These are phyloP conservation scores for Anastrepha obliqua DNA, from an alignment of 1,140 invertebrate species.

Conservation along the genomic window DNA sequence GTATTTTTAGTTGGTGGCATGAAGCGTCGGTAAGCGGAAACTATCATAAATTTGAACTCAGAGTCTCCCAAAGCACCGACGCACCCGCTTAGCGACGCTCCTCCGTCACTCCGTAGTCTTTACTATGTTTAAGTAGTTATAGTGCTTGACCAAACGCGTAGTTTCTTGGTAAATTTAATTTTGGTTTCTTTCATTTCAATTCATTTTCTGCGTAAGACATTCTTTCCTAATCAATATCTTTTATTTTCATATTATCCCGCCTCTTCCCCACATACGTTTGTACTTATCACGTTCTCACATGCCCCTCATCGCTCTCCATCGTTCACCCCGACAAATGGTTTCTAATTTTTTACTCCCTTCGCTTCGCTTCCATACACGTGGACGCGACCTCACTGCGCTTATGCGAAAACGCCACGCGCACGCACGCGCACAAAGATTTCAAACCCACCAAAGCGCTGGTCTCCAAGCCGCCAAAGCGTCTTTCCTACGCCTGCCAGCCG, in stretches of 20 bases:
- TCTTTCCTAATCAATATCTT: constrained; percentile 33
- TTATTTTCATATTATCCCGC: constrained; percentile 36
- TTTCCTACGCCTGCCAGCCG: constrained; percentile 65
- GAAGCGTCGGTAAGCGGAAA: not conserved
- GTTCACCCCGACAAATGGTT: not conserved
- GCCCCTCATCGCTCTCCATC: constrained; percentile 10
- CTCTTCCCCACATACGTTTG: not conserved
- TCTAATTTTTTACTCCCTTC: not conserved
- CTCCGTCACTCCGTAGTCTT: not conserved
- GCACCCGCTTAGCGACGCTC: not conserved
- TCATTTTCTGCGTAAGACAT: not conserved
- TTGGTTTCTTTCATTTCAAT: constrained; percentile 11
- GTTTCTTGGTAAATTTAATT: not conserved
- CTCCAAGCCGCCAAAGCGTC: constrained; percentile 60
- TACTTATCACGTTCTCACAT: not conserved
- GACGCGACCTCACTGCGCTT: not conserved
- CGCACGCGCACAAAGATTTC: constrained; percentile 27
- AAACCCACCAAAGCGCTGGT: constrained; percentile 55
- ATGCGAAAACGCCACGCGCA: not conserved
- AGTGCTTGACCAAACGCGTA: not conserved
- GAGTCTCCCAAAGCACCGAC: not conserved
- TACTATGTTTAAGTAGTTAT: not conserved
- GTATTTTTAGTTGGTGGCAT: not conserved
- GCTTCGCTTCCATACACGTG: not conserved
- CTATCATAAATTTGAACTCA: too few relatives aligned